Evolutionary conservation across 2,888 invertebrate species (phyloP).

Genomic region (Acronicta aceris): DNA sequence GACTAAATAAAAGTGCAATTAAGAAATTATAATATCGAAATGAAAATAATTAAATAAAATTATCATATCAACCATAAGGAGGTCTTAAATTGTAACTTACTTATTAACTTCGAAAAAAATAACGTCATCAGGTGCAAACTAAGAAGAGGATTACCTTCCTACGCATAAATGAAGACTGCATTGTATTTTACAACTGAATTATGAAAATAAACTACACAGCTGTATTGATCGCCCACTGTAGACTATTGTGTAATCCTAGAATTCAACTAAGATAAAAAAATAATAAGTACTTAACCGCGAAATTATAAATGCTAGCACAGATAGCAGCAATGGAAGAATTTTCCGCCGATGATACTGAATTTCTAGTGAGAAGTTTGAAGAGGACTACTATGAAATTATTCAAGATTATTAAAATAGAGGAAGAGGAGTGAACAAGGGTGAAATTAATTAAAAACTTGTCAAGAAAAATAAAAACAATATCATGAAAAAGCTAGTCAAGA

Average conservation of each 20-base stretch:
- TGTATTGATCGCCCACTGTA: neutral
- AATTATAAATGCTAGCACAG: conserved; percentile 1
- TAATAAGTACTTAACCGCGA: too few relatives aligned
- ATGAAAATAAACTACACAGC: neutral
- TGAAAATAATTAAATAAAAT: conserved; percentile 4
- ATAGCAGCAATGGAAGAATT: conserved; percentile 10
- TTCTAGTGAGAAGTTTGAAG: conserved; percentile 6
- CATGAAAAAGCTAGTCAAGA: conserved; percentile 25
- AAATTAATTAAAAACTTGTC: neutral
- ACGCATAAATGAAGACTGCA: conserved; percentile 21
- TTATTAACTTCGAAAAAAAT: conserved; percentile 4
- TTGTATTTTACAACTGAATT: conserved; percentile 9
- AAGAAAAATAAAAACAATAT: conserved; percentile 9
- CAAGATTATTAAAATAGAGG: neutral
- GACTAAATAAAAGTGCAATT: conserved; percentile 47
- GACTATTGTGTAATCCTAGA: neutral
- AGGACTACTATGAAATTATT: conserved; percentile 3
- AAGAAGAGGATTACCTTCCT: conserved; percentile 17
- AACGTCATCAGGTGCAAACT: conserved; percentile 4
- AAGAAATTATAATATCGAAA: conserved; percentile 17
- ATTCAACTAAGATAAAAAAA: neutral
- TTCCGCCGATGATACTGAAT: conserved; percentile 1
- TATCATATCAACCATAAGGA: conserved; percentile 6
- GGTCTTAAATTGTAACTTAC: neutral
- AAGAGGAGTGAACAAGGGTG: conserved; percentile 1